These are phyloP conservation scores for Ornithorhynchus anatinus DNA, from an alignment of 2,113 vertebrate species.

Conservation along the genomic window DNA sequence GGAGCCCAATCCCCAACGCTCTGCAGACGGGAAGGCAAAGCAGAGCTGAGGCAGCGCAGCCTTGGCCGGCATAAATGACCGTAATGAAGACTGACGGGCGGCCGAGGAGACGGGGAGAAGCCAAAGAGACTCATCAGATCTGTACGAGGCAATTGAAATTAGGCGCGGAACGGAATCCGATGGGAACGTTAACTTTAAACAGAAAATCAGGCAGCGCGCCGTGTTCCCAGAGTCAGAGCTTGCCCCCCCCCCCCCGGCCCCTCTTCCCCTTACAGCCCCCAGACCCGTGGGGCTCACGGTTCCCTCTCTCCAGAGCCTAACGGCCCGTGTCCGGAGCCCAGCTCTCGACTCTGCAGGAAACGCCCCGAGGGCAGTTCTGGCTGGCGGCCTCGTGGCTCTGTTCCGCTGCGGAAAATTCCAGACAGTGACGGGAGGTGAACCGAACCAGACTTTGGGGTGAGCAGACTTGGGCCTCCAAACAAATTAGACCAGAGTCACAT, in stretches of 20 bases:
- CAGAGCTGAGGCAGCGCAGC: neutral
- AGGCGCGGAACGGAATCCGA: conserved; percentile 34
- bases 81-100: conserved; percentile 30
- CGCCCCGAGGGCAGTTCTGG: no score
- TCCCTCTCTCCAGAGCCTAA: no score
- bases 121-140: neutral
- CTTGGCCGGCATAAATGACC: neutral
- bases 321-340: no score
- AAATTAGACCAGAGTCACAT: no score
- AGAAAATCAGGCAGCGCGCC: conserved; percentile 40
- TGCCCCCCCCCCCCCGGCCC: neutral
- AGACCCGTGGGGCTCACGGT: no score
- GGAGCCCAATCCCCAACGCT: neutral
- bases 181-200: conserved; percentile 26
- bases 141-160: conserved; percentile 11
- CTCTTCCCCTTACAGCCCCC: no score
- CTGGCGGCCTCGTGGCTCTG: no score
- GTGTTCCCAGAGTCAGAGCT: neutral
- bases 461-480: no score
- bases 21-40: conserved; percentile 1
- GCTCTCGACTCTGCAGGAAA: no score
- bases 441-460: no score
- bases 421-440: no score
- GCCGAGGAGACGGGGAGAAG: neutral
- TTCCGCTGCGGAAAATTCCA: no score